Conservation (phyloP, 2,888 invertebrate species). For the Clostera curtula region DNA sequence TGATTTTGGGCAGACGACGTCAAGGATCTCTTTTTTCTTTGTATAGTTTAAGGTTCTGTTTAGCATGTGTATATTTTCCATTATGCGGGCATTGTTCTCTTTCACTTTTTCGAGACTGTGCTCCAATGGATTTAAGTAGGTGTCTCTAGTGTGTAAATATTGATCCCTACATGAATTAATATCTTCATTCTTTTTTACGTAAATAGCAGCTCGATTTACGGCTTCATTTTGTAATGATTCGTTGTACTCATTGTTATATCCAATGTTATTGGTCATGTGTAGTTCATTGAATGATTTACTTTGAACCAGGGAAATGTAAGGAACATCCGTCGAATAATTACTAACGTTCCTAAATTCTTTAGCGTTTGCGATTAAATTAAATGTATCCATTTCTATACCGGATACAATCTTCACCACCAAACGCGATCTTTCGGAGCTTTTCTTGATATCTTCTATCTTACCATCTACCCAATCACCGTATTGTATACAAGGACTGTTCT, state of each 20-base stretch:
- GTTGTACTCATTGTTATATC: too few relatives aligned
- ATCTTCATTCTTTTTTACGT: too few relatives aligned
- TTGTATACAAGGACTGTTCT: constrained; percentile 28
- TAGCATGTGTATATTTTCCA: constrained; percentile 65
- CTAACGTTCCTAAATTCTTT: constrained; percentile 28
- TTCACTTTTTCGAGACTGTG: constrained; percentile 62
- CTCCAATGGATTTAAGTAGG: constrained; percentile 45
- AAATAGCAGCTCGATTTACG: too few relatives aligned
- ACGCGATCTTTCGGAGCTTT: constrained; percentile 41
- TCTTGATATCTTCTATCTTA: constrained; percentile 34
- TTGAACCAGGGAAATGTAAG: constrained; percentile 8
- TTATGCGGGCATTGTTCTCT: constrained; percentile 63
- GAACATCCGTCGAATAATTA: constrained; percentile 15
- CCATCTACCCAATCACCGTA: constrained; percentile 56
- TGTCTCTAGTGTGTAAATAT: constrained; percentile 9
- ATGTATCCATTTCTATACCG: constrained; percentile 36
- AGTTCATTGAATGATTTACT: constrained; percentile 8
- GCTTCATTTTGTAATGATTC: constrained; percentile 8
- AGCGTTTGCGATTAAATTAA: constrained; percentile 54
- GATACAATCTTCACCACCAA: constrained; percentile 57
- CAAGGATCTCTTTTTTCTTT: constrained; percentile 58
- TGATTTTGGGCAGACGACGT: constrained; percentile 45
- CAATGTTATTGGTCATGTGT: constrained; percentile 6
- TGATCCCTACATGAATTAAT: too few relatives aligned
- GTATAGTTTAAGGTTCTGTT: constrained; percentile 62